A percentile compares a stretch with the other conserved stretches of the same genome.
These are phyloP conservation scores for Prosapia bicincta DNA, from an alignment of 2,888 invertebrate genomes.

Conservation along the genomic window DNA sequence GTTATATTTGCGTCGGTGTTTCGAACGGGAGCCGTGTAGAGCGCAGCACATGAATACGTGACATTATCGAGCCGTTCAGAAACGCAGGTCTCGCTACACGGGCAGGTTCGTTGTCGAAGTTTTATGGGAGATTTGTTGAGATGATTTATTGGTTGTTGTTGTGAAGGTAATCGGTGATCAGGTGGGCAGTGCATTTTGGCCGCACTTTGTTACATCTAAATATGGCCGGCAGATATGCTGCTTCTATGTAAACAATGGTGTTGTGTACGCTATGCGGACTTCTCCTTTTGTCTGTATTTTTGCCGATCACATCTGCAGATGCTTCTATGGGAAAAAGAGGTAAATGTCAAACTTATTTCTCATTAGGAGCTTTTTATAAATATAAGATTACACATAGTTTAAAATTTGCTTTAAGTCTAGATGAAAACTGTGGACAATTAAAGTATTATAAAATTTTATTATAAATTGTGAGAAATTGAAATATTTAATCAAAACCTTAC, in stretches of 20 bases:
- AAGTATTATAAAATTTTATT: too few relatives aligned
- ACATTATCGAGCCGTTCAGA: not conserved
- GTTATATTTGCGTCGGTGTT: not conserved
- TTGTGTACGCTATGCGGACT: not conserved
- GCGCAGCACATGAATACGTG: not conserved
- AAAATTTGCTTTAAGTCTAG: too few relatives aligned
- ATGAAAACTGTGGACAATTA: too few relatives aligned
- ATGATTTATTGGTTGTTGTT: not conserved
- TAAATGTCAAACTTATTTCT: too few relatives aligned
- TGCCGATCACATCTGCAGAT: not conserved
- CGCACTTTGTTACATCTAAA: not conserved
- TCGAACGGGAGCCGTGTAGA: not conserved
- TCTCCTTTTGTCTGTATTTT: not conserved
- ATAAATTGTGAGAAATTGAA: too few relatives aligned
- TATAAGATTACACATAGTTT: too few relatives aligned
- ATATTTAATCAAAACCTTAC: too few relatives aligned
- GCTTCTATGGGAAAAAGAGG: not conserved
- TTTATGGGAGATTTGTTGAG: not conserved
- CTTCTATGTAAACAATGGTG: not conserved
- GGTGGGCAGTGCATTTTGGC: not conserved
- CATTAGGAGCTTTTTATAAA: too few relatives aligned
- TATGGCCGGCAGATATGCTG: not conserved
- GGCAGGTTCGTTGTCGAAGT: not conserved
- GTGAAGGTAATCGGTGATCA: not conserved
- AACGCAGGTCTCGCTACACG: not conserved